Conservation (phyloP, 92 coral and sea anemone genomes). For the Zoanthus solanderi region DNA sequence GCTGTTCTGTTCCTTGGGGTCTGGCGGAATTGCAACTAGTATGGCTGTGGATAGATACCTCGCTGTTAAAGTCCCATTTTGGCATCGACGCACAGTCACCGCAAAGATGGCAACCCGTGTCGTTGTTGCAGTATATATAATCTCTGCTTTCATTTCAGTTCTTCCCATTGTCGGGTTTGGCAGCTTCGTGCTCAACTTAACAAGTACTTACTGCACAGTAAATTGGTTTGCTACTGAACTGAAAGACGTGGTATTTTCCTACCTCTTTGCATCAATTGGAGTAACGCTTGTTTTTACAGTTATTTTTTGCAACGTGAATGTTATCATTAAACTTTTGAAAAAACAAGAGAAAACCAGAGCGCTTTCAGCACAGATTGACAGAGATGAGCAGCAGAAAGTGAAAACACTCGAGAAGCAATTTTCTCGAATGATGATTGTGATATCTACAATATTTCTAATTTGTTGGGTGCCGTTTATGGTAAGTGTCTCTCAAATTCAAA, state of each 20-base stretch:
- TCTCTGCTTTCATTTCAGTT: conserved; percentile 62
- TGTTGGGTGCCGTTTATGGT: conserved; percentile 93
- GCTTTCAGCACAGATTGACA: conserved; percentile 36
- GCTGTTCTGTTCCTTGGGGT: conserved; percentile 72
- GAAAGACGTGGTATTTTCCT: conserved; percentile 66
- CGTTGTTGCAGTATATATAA: conserved; percentile 44
- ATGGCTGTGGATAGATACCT: conserved; percentile 86
- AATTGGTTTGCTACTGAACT: conserved; percentile 73
- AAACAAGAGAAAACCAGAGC: conserved; percentile 42
- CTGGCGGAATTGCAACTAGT: conserved; percentile 77
- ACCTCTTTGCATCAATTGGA: conserved; percentile 76
- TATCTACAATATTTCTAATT: conserved; percentile 73
- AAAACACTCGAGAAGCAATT: conserved; percentile 73
- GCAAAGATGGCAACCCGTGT: conserved; percentile 63
- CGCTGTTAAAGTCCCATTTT: conserved; percentile 77
- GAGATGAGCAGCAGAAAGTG: conserved; percentile 50
- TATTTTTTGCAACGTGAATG: conserved; percentile 72
- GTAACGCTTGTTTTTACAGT: conserved; percentile 68
- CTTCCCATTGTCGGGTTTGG: conserved; percentile 79
- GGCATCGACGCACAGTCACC: conserved; percentile 79
- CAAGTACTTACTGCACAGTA: conserved; percentile 77
- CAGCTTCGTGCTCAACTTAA: conserved; percentile 68
- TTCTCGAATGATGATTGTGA: conserved; percentile 81
- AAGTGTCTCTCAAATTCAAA: conserved; percentile 25
- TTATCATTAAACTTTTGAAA: conserved; percentile 61